These are phyloP conservation scores for Prenolepis imparis DNA, from an alignment of 2,888 invertebrate species.

Conservation along the genomic window DNA sequence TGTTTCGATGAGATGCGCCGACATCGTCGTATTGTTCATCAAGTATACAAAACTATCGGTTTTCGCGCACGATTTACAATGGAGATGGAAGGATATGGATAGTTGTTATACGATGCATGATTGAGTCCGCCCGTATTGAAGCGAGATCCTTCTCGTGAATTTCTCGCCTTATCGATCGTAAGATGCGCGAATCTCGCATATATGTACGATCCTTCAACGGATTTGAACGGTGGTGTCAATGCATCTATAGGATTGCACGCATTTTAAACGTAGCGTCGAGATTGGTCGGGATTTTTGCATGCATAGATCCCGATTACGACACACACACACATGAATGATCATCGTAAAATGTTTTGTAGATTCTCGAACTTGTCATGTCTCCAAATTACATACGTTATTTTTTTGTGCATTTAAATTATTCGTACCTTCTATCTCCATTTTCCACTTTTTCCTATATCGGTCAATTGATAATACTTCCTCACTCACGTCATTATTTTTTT, in stretches of 20 bases:
- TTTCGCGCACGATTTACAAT: constrained; percentile 75
- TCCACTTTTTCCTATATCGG: background rate
- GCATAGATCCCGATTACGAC: background rate
- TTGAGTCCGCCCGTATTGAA: constrained; percentile 15
- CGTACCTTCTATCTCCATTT: background rate
- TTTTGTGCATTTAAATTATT: background rate
- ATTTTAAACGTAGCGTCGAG: constrained; percentile 1
- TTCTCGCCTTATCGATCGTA: constrained; percentile 41
- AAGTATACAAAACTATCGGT: constrained; percentile 78
- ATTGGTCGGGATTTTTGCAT: background rate
- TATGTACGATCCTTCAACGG: constrained; percentile 56
- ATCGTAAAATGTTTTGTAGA: background rate
- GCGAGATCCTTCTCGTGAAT: constrained; percentile 49
- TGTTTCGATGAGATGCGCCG: background rate
- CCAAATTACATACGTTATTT: background rate
- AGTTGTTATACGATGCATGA: constrained; percentile 37
- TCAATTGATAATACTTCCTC: background rate
- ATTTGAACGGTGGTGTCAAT: constrained; percentile 42
- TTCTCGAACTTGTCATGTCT: background rate
- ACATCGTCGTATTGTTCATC: constrained; percentile 61
- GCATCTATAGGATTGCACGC: constrained; percentile 12
- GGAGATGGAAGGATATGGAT: constrained; percentile 70
- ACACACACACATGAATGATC: background rate
- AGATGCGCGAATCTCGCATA: constrained; percentile 56
- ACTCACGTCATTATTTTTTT: background rate